Base-by-base conservation (phyloP, 2,113 vertebrate species). In the Solenodon paradoxus region DNA sequence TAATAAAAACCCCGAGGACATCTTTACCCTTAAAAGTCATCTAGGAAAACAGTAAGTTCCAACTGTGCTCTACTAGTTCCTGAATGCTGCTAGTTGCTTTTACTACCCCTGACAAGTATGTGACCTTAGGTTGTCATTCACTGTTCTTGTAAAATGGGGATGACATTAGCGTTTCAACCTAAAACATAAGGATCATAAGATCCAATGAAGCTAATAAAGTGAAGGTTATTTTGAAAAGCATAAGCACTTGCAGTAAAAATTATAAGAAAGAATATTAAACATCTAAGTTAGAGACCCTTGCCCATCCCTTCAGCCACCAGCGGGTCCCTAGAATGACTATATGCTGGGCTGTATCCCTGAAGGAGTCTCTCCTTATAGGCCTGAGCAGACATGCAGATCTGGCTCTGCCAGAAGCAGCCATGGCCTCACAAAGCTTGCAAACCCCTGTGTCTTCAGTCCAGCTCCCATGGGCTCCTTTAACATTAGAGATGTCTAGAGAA, bases 171-270 rank as follows among this genome's bases (percentile, higher is more conserved):
- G 83, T 51, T n/a, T 40, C 47, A 78, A 63, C 59, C 59, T 63
- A 9, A 17, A 6, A 3, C 15, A 17, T 3, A 7, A 49, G 42
- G 2, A 45, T 83, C 3, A 0, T 32, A 42, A 84, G 9, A 38
- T 17, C 57, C 24, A 84, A 20, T 74, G 57, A 68, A 57, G 26
- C 51, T 32, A 49, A 35, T 47, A 45, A 40, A 22, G 15, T 66
- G 74, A 78, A 71, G 17, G 17, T n/a, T 42, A 63, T 57, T 92
- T 85, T 86, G 51, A 90, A 86, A 92, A 92, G 51, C 64, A 71
- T 19, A 38, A 57, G 35, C 57, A 22, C 32, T 74, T 59, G 38
- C 3, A 45, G 20, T 19, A 47, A 63, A 17, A 32, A 59, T 63
- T 85, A 42, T 47, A 71, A 51, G 71, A 72, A 51, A 71, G n/a